phyloP scores from a whole-genome alignment of 1,140 invertebrate genomes.

The Portunus trituberculatus region DNA sequence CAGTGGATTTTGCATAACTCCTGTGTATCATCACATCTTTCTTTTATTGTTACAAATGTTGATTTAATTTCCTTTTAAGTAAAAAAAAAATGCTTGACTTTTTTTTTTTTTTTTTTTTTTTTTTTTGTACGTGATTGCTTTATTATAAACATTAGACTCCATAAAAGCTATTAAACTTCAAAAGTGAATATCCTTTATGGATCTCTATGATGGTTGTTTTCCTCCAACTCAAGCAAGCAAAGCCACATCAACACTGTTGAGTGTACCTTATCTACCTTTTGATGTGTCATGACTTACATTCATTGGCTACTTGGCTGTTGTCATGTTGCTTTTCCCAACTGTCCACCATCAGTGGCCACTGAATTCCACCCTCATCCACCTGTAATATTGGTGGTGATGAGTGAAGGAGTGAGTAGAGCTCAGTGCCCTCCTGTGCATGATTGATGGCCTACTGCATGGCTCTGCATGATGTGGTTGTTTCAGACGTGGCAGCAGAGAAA shows the following conservation, averaged over 20 bases:
- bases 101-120: too few species aligned
- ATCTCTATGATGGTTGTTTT: background rate
- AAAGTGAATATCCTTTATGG: background rate
- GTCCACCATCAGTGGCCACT: constrained; percentile 78
- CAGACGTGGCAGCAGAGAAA: constrained; percentile 77
- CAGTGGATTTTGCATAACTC: background rate
- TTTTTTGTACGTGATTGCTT: too few species aligned
- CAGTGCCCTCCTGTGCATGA: constrained; percentile 8
- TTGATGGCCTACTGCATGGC: constrained; percentile 58
- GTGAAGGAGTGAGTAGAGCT: background rate
- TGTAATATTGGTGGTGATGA: background rate
- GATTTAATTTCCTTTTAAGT: too few species aligned
- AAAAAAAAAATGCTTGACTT: too few species aligned
- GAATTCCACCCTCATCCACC: constrained; percentile 28
- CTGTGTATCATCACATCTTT: too few species aligned
- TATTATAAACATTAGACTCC: too few species aligned
- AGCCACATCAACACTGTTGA: background rate
- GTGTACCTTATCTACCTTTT: background rate
- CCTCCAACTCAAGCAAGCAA: background rate
- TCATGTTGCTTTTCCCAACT: constrained; percentile 62
- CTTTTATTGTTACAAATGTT: too few species aligned
- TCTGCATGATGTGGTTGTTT: constrained; percentile 71
- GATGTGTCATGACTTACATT: constrained; percentile 68
- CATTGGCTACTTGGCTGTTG: constrained; percentile 32
- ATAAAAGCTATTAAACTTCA: too few species aligned